Percentiles rank a stretch among this genome's conserved stretches.
phyloP scores from a whole-genome alignment of 2,797 vertebrate species.

The Darevskia mixta region DNA sequence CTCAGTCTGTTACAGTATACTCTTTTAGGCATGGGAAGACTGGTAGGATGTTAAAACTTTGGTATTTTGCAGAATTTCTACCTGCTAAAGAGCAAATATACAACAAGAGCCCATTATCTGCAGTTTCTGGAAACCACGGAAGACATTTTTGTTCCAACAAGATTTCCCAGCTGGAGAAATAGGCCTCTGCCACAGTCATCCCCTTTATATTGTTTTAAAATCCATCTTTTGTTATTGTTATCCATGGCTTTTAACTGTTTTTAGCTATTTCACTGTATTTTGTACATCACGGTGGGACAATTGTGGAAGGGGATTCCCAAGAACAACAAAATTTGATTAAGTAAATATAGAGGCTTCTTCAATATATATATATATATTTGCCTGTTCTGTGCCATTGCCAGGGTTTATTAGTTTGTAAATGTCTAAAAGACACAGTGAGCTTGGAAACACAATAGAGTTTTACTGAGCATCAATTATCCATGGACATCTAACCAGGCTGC shows the following conservation, averaged over 20 bases:
- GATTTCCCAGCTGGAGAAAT: too few relatives aligned
- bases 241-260: neutral
- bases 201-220: too few relatives aligned
- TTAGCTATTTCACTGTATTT: neutral
- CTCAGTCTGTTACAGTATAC: neutral
- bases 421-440: conserved; percentile 26
- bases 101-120: neutral
- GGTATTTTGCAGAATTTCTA: neutral
- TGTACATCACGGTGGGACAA: neutral
- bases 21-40: neutral
- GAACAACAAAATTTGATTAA: too few relatives aligned
- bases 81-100: neutral
- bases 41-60: neutral
- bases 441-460: conserved; percentile 62
- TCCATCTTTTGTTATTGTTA: too few relatives aligned
- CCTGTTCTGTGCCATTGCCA: neutral
- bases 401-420: neutral
- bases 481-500: conserved; percentile 59
- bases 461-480: conserved; percentile 34
- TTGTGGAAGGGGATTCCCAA: too few relatives aligned
- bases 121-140: neutral
- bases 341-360: too few relatives aligned
- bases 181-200: too few relatives aligned
- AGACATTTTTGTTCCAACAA: neutral
- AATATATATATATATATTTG: too few relatives aligned